Conservation (phyloP, 1,140 invertebrate genomes). For the Nasonia vitripennis region DNA sequence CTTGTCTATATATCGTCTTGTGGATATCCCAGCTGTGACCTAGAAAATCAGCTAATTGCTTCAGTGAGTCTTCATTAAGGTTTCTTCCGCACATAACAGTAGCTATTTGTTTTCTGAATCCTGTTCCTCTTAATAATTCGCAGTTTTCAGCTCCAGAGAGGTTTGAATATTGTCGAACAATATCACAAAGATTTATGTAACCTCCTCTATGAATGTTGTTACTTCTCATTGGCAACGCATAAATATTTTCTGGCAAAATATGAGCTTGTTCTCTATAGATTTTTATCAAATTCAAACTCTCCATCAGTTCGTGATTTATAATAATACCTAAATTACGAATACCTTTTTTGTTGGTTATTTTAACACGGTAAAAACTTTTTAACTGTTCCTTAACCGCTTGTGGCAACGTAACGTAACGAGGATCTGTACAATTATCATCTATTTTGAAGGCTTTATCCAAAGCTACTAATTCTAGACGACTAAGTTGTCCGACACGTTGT, state of each 20-base stretch:
- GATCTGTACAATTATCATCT: not conserved
- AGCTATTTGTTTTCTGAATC: not conserved
- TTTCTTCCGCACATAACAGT: not conserved
- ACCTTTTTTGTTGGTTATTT: conserved; percentile 6
- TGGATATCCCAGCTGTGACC: conserved; percentile 24
- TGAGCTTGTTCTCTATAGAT: not conserved
- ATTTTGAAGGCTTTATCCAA: not conserved
- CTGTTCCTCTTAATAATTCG: not conserved
- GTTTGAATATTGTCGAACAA: not conserved
- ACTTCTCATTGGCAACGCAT: not conserved
- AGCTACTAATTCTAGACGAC: not conserved
- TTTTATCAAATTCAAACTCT: not conserved
- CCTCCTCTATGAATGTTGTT: not conserved
- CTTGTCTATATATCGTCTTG: not conserved
- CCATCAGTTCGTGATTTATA: not conserved
- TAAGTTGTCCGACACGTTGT: not conserved
- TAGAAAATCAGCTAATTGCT: conserved; percentile 13
- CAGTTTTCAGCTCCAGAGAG: not conserved
- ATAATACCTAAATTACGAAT: not conserved
- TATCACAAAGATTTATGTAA: not conserved
- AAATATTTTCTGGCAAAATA: not conserved
- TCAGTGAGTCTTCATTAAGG: not conserved
- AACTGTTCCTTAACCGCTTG: not conserved
- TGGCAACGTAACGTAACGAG: not conserved
- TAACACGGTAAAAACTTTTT: not conserved